Evolutionary conservation across 2,113 vertebrate species (phyloP).

Genomic region (Halichoeres trimaculatus): DNA sequence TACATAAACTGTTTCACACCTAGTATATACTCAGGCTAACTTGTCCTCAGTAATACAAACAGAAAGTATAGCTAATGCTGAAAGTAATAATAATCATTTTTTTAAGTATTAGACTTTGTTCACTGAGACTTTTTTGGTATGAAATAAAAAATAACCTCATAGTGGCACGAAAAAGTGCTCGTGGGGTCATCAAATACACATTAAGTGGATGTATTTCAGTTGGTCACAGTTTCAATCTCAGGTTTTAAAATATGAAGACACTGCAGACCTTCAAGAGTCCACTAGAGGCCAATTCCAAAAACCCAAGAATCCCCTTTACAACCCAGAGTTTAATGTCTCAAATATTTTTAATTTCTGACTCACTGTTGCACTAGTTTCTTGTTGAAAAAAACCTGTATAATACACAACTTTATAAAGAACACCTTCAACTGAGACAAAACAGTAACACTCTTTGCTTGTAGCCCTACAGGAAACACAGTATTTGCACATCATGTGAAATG

Average conservation of each 20-base stretch:
- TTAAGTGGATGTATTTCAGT: neutral
- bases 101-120: too few relatives aligned
- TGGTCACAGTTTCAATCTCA: neutral
- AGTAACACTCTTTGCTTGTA: neutral
- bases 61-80: neutral
- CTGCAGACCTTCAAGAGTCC: too few relatives aligned
- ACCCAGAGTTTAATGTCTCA: neutral
- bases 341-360: constrained; percentile 4
- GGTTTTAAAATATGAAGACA: too few relatives aligned
- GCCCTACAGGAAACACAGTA: constrained; percentile 21
- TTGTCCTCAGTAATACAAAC: too few relatives aligned
- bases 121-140: too few relatives aligned
- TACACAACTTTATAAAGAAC: neutral
- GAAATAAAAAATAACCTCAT: neutral
- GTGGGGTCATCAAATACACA: neutral
- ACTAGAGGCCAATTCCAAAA: too few relatives aligned
- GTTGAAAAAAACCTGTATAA: neutral
- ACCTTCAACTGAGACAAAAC: neutral
- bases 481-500: constrained; percentile 53
- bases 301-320: too few relatives aligned
- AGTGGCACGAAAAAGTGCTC: neutral
- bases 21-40: too few relatives aligned
- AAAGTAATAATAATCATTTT: neutral
- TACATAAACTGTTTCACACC: too few relatives aligned
- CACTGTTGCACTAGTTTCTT: neutral